Evolutionary conservation across 2,888 invertebrate genomes (phyloP).

Genomic region (Hydrotaea diabolus): DNA sequence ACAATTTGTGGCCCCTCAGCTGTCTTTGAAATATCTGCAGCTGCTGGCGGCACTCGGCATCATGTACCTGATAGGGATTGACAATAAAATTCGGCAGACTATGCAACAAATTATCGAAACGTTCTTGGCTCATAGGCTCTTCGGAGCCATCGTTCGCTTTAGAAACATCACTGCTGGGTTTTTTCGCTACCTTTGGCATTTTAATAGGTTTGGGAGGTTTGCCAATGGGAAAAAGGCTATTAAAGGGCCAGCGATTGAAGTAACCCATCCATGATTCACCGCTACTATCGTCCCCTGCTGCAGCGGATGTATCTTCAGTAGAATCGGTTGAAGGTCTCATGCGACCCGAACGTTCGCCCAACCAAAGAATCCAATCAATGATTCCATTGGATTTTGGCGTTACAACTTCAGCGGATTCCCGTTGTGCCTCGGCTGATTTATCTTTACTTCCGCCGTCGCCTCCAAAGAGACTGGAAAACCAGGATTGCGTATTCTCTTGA

Average conservation of each 20-base stretch:
- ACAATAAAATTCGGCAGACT: constrained; percentile 86
- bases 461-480: constrained; percentile 68
- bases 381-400: constrained; percentile 71
- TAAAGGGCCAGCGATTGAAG: constrained; percentile 79
- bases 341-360: constrained; percentile 69
- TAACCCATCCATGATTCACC: constrained; percentile 74
- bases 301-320: constrained; percentile 53
- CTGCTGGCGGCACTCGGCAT: constrained; percentile 86
- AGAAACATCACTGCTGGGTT: constrained; percentile 23
- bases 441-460: constrained; percentile 38
- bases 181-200: constrained; percentile 62
- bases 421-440: constrained; percentile 22
- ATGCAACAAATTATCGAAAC: constrained; percentile 84
- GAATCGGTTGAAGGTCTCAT: constrained; percentile 49
- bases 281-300: constrained; percentile 39
- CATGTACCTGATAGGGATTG: constrained; percentile 85
- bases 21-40: constrained; percentile 85
- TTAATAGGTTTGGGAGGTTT: constrained; percentile 70
- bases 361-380: constrained; percentile 76
- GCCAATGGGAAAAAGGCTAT: constrained; percentile 75
- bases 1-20: constrained; percentile 85
- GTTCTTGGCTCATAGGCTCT: constrained; percentile 73
- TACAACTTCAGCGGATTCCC: constrained; percentile 32
- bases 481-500: constrained; percentile 69
- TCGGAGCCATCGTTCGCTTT: constrained; percentile 30